phyloP scores from a whole-genome alignment of 2,888 invertebrate species.

The Rugalucina vietnamica region DNA sequence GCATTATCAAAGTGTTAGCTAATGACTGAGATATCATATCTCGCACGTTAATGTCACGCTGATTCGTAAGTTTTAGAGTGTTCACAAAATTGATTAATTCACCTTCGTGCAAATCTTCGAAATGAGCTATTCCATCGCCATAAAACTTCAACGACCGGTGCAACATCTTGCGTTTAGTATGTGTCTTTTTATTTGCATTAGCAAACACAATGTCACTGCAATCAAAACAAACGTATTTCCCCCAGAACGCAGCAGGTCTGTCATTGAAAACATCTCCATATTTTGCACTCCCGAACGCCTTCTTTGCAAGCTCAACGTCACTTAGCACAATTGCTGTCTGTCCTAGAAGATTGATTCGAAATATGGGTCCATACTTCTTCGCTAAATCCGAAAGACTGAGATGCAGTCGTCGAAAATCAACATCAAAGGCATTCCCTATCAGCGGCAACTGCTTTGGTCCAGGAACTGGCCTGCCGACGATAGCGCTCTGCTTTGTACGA shows the following conservation, averaged over 20 bases:
- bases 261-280: background rate
- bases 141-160: background rate
- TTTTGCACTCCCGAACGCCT: background rate
- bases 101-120: background rate
- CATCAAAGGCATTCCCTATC: background rate
- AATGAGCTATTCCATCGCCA: background rate
- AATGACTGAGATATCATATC: background rate
- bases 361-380: background rate
- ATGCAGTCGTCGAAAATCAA: background rate
- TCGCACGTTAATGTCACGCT: background rate
- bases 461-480: background rate
- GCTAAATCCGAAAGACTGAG: background rate
- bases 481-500: background rate
- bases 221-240: background rate
- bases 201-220: background rate
- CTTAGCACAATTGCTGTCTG: background rate
- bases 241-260: background rate
- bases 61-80: background rate
- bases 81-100: background rate
- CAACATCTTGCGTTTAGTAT: background rate
- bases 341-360: background rate
- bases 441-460: background rate
- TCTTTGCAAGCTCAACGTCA: background rate
- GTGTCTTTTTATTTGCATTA: background rate
- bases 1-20: background rate